Base-by-base conservation (phyloP, 1,140 invertebrate species). In the Dysdera silvatica region DNA sequence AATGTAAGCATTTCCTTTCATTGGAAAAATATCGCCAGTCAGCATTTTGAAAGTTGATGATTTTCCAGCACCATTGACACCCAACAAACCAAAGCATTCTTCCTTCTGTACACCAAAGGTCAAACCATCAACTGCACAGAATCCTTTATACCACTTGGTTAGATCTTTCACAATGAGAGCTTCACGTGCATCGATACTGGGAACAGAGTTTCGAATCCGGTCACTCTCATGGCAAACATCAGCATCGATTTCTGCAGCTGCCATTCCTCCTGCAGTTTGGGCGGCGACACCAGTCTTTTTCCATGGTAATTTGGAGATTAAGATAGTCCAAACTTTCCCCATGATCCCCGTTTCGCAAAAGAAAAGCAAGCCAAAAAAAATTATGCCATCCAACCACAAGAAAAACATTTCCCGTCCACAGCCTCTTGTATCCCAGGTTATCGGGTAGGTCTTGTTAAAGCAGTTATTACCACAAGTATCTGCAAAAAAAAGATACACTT, bases 21-120 rank as follows among this genome's bases (percentile, higher is more conserved):
- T 69, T 7, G 74, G 66, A 8, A 67, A 52, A 32, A 74, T 68
- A 67, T 79, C 76, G 28, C 71, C 74, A 10, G 71, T 74, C 23
- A 75, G 40, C 73, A 75, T 75, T 55, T 70, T 70, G 48, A 75
- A 74, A n/a, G 71, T 75, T 0, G 72, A 75, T 18, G 75, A 73
- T 69, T 75, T 76, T 20, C 76, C 75, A 24, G 75, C 75, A 12
- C 75, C 76, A 63, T 76, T 76, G 3, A 76, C 70, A 28, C 78
- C 80, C 6, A 81, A 70, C 23, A 81, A 64, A 18, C 80, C 80
- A 71, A 81, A 81, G 67, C 78, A 80, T 67, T 81, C 79, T 28
- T 74, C 73, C 20, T 74, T 61, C 20, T 73, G 67, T 56, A 71
- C 67, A 10, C 68, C 67, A 61, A 69, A 71, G 14, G 62, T 61